Conservation (phyloP, 2,797 vertebrate genomes). For the Coreius guichenoti region DNA sequence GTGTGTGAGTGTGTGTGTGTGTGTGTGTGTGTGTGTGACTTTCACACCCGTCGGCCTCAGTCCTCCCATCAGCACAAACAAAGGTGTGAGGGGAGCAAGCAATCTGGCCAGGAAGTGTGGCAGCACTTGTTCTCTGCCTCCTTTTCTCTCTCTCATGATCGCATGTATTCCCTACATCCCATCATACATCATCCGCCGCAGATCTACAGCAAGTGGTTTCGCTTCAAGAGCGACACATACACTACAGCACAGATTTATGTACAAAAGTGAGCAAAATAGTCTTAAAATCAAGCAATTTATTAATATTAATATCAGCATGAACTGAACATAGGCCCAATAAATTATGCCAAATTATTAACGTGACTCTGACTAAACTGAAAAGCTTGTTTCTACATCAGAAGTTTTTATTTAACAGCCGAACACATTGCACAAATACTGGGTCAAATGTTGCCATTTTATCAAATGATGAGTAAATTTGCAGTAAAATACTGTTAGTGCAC, state of each 20-base stretch:
- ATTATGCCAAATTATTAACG: background rate
- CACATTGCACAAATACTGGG: background rate
- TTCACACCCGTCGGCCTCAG: slow-evolving; percentile 57
- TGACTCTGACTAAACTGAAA: background rate
- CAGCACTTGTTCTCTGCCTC: slow-evolving; percentile 31
- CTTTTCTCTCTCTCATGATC: slow-evolving; percentile 6
- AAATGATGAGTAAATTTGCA: background rate
- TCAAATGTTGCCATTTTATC: background rate
- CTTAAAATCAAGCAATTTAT: background rate
- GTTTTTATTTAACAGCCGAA: background rate
- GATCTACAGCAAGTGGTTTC: background rate
- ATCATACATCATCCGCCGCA: background rate
- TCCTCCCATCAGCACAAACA: slow-evolving; percentile 63
- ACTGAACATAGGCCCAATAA: background rate
- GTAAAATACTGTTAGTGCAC: too few species aligned
- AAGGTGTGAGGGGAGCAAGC: slow-evolving; percentile 71
- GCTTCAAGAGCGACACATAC: background rate
- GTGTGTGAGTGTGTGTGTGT: slow-evolving; percentile 26
- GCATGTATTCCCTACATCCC: background rate
- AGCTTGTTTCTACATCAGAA: background rate
- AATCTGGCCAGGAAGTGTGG: slow-evolving; percentile 69
- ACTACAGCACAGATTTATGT: background rate
- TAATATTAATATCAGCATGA: background rate
- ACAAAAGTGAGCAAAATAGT: background rate
- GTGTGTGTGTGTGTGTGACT: slow-evolving; percentile 53